Evolutionary conservation across 2,888 invertebrate genomes (phyloP).

Genomic region (Crepidodera aurea): DNA sequence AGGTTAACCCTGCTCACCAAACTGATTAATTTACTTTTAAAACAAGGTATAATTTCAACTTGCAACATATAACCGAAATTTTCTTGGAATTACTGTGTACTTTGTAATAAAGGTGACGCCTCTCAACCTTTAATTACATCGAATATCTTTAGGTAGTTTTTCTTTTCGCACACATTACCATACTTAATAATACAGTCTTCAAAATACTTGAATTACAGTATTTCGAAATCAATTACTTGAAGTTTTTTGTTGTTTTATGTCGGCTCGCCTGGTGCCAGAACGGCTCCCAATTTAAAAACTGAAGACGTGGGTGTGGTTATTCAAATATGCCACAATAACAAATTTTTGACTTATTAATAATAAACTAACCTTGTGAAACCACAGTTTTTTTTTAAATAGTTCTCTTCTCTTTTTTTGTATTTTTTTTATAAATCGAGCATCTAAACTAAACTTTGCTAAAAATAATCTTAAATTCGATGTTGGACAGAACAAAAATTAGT

Average conservation of each 20-base stretch:
- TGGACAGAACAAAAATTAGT: too few relatives aligned
- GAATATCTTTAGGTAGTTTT: not conserved
- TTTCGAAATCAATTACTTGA: not conserved
- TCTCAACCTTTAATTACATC: not conserved
- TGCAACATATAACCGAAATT: not conserved
- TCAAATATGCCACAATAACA: not conserved
- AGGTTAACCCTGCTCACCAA: too few relatives aligned
- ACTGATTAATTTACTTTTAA: too few relatives aligned
- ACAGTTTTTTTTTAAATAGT: too few relatives aligned
- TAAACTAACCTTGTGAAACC: too few relatives aligned
- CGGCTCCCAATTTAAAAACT: not conserved
- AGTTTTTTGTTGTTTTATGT: not conserved
- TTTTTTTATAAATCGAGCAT: too few relatives aligned
- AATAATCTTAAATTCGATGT: too few relatives aligned
- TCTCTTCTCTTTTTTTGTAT: too few relatives aligned
- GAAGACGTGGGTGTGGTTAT: not conserved
- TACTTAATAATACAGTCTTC: constrained; percentile 2
- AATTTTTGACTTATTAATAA: too few relatives aligned
- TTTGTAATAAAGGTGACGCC: not conserved
- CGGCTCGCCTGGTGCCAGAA: not conserved
- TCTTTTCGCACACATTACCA: constrained; percentile 4
- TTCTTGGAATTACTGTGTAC: not conserved
- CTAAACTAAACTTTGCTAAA: too few relatives aligned
- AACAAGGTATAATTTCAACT: too few relatives aligned
- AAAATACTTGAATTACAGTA: not conserved